These are phyloP conservation scores for Typhlomys cinereus DNA, from an alignment of 2,113 vertebrate genomes.

Conservation along the genomic window DNA sequence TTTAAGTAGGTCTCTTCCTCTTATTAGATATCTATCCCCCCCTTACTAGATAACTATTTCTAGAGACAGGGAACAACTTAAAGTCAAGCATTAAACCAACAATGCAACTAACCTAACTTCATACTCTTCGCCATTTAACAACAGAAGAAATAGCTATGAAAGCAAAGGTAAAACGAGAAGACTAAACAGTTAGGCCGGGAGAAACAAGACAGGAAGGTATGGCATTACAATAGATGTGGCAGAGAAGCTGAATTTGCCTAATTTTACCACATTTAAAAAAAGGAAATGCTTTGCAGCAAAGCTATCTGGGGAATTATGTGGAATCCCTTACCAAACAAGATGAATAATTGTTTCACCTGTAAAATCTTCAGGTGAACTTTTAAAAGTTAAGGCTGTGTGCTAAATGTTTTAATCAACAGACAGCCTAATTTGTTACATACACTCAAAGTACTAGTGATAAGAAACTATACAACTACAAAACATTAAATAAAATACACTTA, in stretches of 20 bases:
- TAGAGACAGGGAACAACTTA: not conserved
- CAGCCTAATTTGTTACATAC: not conserved
- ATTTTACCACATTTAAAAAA: too few relatives aligned
- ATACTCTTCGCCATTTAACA: not conserved
- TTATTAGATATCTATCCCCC: too few relatives aligned
- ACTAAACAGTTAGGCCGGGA: not conserved
- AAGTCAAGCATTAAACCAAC: too few relatives aligned
- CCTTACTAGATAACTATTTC: not conserved
- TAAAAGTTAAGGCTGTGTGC: not conserved
- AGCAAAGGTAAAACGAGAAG: too few relatives aligned
- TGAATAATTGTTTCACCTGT: not conserved
- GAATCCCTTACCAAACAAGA: not conserved
- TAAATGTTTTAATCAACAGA: not conserved
- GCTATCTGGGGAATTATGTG: too few relatives aligned
- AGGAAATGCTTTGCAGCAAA: not conserved
- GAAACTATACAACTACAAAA: not conserved
- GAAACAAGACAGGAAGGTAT: not conserved
- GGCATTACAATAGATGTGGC: not conserved
- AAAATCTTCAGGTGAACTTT: not conserved
- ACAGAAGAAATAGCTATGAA: not conserved
- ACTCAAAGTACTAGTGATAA: not conserved
- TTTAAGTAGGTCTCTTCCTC: not conserved
- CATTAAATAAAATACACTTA: conserved; percentile 20
- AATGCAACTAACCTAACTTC: not conserved
- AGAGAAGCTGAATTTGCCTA: not conserved